Percentiles rank a stretch among this genome's conserved stretches.
These are phyloP conservation scores for Psilopsiagon aymara DNA, from an alignment of 2,113 vertebrate genomes.

Conservation along the genomic window DNA sequence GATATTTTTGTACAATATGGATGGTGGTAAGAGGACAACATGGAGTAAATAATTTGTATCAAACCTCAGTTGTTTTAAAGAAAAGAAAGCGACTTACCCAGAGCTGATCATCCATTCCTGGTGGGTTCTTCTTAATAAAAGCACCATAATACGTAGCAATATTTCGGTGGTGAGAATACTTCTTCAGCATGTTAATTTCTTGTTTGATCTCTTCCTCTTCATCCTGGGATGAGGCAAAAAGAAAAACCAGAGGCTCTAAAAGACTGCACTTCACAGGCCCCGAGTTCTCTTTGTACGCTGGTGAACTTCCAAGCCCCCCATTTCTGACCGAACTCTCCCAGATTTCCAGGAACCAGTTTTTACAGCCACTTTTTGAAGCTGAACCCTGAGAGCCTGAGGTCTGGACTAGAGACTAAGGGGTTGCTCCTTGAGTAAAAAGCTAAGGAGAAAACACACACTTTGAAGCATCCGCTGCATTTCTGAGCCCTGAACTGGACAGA, in stretches of 20 bases:
- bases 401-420: neutral
- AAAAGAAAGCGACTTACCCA: conserved; percentile 82
- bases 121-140: conserved; percentile 98
- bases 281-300: accelerated
- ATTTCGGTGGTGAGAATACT: conserved; percentile 98
- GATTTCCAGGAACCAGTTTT: neutral
- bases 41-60: neutral
- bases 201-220: conserved; percentile 99
- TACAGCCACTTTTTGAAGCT: neutral
- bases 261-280: neutral
- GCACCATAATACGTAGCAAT: conserved; percentile 98
- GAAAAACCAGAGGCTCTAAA: neutral
- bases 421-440: neutral
- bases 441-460: neutral
- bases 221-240: conserved; percentile 78
- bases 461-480: neutral
- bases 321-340: neutral
- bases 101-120: conserved; percentile 96
- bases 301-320: neutral
- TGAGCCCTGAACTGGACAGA: neutral
- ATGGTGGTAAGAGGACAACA: neutral
- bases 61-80: neutral
- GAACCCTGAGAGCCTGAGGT: neutral
- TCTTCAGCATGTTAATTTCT: conserved; percentile 99
- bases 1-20: neutral